phyloP scores from a whole-genome alignment of 1,140 invertebrate species.

The Radopholus similis region DNA sequence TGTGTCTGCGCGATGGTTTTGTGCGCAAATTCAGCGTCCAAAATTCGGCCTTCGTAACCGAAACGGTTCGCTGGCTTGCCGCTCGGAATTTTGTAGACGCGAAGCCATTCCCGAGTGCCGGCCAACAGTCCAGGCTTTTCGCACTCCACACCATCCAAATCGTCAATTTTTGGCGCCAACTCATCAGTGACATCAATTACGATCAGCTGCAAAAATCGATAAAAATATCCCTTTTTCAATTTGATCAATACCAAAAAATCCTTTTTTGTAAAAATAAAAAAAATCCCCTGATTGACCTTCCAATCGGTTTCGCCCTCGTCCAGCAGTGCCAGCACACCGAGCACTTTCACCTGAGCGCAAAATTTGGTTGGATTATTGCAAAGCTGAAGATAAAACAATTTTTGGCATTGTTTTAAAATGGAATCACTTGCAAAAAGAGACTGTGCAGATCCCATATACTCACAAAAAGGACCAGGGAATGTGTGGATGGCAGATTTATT shows the following conservation, averaged over 20 bases:
- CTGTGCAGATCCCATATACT: too few relatives aligned
- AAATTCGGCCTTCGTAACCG: slow-evolving; percentile 91
- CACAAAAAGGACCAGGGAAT: too few relatives aligned
- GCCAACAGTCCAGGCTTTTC: slow-evolving; percentile 81
- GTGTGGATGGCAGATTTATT: too few relatives aligned
- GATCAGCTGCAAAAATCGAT: too few relatives aligned
- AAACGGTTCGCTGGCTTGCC: slow-evolving; percentile 92
- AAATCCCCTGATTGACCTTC: slow-evolving; percentile 69
- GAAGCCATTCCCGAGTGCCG: slow-evolving; percentile 96
- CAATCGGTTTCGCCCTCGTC: slow-evolving; percentile 98
- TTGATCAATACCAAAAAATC: too few relatives aligned
- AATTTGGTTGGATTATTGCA: too few relatives aligned
- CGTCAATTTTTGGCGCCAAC: slow-evolving; percentile 75
- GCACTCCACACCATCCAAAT: slow-evolving; percentile 82
- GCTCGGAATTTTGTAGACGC: slow-evolving; percentile 96
- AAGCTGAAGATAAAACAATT: too few relatives aligned
- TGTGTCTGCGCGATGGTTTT: slow-evolving; percentile 79
- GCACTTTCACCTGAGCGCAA: slow-evolving; percentile 83
- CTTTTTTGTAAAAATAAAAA: neutral
- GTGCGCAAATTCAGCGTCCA: slow-evolving; percentile 79
- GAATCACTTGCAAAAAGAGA: too few relatives aligned
- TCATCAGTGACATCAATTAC: slow-evolving; percentile 88
- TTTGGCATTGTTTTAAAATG: too few relatives aligned
- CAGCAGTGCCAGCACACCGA: slow-evolving; percentile 83
- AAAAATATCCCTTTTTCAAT: too few relatives aligned